Percentiles rank a stretch among this genome's conserved stretches.
Conservation (phyloP, 1,140 invertebrate genomes). For the Mactra quadrangularis region DNA sequence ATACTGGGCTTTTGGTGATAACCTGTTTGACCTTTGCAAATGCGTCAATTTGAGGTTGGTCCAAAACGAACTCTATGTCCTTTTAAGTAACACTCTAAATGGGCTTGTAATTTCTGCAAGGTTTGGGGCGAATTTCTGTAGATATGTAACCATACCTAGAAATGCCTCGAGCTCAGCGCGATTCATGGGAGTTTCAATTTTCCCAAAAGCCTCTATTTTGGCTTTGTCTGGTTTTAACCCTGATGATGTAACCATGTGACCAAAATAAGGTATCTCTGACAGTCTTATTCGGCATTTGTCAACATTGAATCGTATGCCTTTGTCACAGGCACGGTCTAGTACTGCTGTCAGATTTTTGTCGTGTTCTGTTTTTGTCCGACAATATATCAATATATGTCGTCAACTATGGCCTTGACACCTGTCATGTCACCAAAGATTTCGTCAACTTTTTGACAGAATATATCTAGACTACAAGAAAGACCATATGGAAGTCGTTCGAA, state of each 20-base stretch:
- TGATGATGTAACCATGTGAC: too few species aligned
- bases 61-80: background rate
- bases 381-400: conserved; percentile 81
- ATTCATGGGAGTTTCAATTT: background rate
- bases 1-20: conserved; percentile 43
- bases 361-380: conserved; percentile 61
- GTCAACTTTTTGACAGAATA: conserved; percentile 76
- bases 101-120: background rate
- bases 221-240: background rate
- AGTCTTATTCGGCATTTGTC: conserved; percentile 34
- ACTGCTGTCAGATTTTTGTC: conserved; percentile 48
- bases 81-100: background rate
- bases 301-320: conserved; percentile 53
- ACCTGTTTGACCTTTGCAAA: conserved; percentile 64
- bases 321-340: conserved; percentile 32
- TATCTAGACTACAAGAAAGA: background rate
- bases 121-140: background rate
- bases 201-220: background rate
- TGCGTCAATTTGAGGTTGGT: conserved; percentile 46
- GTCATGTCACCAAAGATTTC: conserved; percentile 75
- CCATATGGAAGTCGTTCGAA: background rate
- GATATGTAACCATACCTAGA: background rate
- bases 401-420: conserved; percentile 78
- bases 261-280: too few species aligned
- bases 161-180: background rate